phyloP scores from a whole-genome alignment of 2,888 invertebrate species.

The Nephrotoma guestfalica region DNA sequence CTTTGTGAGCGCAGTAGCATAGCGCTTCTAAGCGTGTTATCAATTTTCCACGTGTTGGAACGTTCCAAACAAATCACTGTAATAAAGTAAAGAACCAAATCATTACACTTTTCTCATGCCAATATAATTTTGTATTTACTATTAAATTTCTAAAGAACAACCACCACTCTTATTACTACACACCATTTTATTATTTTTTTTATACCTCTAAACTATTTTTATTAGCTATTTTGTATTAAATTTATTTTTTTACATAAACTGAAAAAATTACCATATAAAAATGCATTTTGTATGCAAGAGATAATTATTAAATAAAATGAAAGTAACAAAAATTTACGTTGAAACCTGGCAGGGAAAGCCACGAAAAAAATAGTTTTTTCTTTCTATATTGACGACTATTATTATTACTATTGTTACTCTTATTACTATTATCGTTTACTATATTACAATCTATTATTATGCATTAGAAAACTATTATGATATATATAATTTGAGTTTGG shows the following conservation, averaged over 20 bases:
- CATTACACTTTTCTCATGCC: background rate
- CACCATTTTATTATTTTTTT: background rate
- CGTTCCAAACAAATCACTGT: background rate
- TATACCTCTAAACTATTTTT: background rate
- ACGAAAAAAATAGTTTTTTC: background rate
- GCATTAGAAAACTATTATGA: background rate
- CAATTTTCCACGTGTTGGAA: too few relatives aligned
- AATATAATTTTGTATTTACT: background rate
- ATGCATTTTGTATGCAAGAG: slow-evolving; percentile 2
- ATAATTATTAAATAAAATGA: slow-evolving; percentile 1
- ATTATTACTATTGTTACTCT: background rate
- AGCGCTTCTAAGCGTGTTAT: too few relatives aligned
- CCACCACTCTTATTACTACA: background rate
- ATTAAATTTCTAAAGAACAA: background rate
- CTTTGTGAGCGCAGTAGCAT: too few relatives aligned
- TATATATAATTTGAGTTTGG: background rate
- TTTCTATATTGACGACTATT: background rate
- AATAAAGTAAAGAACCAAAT: background rate
- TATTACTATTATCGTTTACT: background rate
- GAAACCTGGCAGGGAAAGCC: background rate
- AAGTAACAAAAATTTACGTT: background rate
- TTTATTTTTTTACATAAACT: background rate
- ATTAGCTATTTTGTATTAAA: background rate
- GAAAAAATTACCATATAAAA: slow-evolving; percentile 1
- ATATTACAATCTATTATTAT: background rate